Evolutionary conservation across 2,888 invertebrate genomes (phyloP).

Genomic region (Trypoxylon attenuatum): DNA sequence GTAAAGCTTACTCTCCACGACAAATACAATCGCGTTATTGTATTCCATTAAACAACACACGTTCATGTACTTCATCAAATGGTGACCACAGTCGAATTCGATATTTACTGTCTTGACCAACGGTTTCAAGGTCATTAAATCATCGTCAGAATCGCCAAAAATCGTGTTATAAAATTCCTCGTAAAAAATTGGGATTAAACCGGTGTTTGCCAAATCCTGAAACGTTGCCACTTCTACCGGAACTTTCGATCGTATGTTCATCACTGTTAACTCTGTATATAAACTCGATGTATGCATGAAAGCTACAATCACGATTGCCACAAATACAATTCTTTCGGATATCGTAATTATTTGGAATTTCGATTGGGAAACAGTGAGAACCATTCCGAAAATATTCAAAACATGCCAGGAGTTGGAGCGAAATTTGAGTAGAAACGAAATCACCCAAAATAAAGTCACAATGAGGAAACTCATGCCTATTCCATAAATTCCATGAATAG

Average conservation of each 20-base stretch:
- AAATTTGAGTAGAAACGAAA: conserved; percentile 20
- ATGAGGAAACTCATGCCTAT: not conserved
- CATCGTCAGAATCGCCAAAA: not conserved
- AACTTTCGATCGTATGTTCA: not conserved
- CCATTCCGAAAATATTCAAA: conserved; percentile 21
- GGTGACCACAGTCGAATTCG: not conserved
- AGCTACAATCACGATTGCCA: conserved; percentile 1
- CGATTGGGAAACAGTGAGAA: conserved; percentile 6
- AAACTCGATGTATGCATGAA: conserved; percentile 9
- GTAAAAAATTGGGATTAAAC: not conserved
- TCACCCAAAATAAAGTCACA: conserved; percentile 7
- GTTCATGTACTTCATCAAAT: conserved; percentile 3
- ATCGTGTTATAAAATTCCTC: not conserved
- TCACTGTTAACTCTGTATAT: conserved; percentile 17
- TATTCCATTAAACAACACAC: conserved; percentile 28
- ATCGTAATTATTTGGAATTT: conserved; percentile 7
- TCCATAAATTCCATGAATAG: not conserved
- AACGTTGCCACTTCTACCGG: conserved; percentile 8
- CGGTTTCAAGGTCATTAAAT: not conserved
- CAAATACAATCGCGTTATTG: no score
- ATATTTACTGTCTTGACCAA: not conserved
- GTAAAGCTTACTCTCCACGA: no score
- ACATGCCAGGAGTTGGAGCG: conserved; percentile 20
- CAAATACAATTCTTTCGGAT: conserved; percentile 6
- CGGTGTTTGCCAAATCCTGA: conserved; percentile 10